Percentiles rank a stretch among this genome's conserved stretches.
phyloP scores from a whole-genome alignment of 92 coral and sea anemone genomes.

The Siderastrea siderea region DNA sequence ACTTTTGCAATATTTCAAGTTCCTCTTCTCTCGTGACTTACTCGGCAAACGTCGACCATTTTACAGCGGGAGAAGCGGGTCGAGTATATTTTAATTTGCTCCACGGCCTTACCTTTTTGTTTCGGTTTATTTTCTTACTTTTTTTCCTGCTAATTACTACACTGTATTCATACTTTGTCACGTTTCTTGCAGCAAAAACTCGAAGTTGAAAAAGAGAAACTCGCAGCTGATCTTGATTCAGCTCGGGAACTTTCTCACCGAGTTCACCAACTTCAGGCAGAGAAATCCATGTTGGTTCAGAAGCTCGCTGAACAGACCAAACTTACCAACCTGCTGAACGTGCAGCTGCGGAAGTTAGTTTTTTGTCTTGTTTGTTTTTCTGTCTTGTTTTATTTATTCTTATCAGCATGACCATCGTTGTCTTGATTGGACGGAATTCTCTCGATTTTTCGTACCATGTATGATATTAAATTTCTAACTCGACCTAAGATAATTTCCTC shows the following conservation, averaged over 20 bases:
- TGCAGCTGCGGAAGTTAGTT: constrained; percentile 87
- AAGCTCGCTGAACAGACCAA: constrained; percentile 89
- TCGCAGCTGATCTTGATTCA: constrained; percentile 83
- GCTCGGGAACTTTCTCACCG: constrained; percentile 92
- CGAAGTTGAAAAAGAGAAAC: constrained; percentile 84
- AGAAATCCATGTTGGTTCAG: constrained; percentile 85
- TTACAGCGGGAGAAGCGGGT: too few species aligned
- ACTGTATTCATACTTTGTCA: background rate
- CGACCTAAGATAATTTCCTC: too few species aligned
- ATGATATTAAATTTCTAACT: too few species aligned
- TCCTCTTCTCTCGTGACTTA: background rate
- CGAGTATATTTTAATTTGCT: too few species aligned
- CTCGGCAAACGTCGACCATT: background rate
- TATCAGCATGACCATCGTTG: too few species aligned
- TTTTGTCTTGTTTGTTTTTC: background rate
- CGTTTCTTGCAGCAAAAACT: constrained; percentile 71
- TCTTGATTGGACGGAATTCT: too few species aligned
- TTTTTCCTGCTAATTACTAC: too few species aligned
- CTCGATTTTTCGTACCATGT: too few species aligned
- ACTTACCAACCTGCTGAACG: constrained; percentile 84
- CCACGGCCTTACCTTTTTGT: too few species aligned
- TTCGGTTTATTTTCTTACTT: background rate
- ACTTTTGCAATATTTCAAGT: too few species aligned
- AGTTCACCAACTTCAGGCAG: constrained; percentile 82
- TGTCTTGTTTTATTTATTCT: background rate